Evolutionary conservation across 2,113 vertebrate genomes (phyloP).

Genomic region (Aramus guarauna): DNA sequence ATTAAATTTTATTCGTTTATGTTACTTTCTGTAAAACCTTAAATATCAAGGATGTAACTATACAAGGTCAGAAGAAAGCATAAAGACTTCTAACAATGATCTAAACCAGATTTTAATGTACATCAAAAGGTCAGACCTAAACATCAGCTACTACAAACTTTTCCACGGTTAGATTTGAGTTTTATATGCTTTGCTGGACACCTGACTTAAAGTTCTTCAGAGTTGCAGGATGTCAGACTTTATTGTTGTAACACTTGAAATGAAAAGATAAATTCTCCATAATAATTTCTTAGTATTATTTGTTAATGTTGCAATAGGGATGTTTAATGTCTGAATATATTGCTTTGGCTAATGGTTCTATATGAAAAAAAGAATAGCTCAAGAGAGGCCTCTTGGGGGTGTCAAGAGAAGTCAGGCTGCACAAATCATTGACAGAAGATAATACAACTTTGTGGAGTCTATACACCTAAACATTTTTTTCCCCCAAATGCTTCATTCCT

Average conservation of each 20-base stretch:
- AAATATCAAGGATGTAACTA: not conserved
- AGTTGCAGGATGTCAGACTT: not conserved
- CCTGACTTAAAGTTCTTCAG: not conserved
- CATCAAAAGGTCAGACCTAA: not conserved
- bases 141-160: not conserved
- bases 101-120: constrained; percentile 1
- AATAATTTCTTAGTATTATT: not conserved
- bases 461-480: not conserved
- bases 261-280: not conserved
- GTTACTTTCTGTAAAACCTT: not conserved
- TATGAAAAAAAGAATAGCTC: not conserved
- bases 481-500: not conserved
- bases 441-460: not conserved
- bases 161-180: not conserved
- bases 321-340: not conserved
- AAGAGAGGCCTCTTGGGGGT: constrained; percentile 10
- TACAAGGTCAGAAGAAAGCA: not conserved
- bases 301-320: not conserved
- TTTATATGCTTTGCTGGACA: not conserved
- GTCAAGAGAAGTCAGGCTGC: not conserved
- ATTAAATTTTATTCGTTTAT: not conserved
- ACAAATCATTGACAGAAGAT: not conserved
- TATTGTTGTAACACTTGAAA: not conserved
- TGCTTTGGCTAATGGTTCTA: not conserved
- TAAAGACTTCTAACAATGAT: constrained; percentile 21